Percentiles rank a stretch among this genome's conserved stretches.
Evolutionary conservation across 2,113 vertebrate species (phyloP).

Genomic region (Chrysochloris asiatica): DNA sequence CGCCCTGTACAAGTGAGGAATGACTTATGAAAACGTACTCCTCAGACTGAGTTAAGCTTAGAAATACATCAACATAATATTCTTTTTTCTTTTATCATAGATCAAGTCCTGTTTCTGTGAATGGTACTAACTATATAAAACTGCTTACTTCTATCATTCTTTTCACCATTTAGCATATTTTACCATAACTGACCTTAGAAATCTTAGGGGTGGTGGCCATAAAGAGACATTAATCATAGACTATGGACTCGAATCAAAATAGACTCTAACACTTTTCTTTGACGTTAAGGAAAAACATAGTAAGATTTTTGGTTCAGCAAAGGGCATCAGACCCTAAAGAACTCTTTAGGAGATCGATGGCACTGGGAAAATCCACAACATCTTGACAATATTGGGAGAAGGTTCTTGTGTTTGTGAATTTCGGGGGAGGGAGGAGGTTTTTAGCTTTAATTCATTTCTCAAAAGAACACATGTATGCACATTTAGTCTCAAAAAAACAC

Average conservation of each 20-base stretch:
- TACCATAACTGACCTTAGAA: slow-evolving; percentile 13
- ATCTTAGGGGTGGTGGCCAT: background rate
- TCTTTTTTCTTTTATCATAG: background rate
- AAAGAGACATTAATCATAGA: slow-evolving; percentile 20
- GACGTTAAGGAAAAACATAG: slow-evolving; percentile 13
- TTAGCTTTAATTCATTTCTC: background rate
- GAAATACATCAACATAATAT: background rate
- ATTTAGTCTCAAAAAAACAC: background rate
- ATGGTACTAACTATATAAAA: background rate
- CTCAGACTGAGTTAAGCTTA: background rate
- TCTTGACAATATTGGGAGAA: background rate
- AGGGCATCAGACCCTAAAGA: background rate
- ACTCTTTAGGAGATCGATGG: background rate
- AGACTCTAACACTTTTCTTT: slow-evolving; percentile 19
- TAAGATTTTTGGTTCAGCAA: slow-evolving; percentile 17
- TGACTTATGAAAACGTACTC: background rate
- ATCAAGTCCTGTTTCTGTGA: background rate
- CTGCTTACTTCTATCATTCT: background rate
- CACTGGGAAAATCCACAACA: slow-evolving; percentile 6
- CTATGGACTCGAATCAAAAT: background rate
- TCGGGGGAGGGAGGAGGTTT: background rate
- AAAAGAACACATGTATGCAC: background rate
- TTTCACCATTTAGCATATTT: background rate
- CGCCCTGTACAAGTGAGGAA: background rate
- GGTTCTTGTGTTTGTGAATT: background rate